Conservation (phyloP, 1,140 invertebrate species). For the Euschistus heros region DNA sequence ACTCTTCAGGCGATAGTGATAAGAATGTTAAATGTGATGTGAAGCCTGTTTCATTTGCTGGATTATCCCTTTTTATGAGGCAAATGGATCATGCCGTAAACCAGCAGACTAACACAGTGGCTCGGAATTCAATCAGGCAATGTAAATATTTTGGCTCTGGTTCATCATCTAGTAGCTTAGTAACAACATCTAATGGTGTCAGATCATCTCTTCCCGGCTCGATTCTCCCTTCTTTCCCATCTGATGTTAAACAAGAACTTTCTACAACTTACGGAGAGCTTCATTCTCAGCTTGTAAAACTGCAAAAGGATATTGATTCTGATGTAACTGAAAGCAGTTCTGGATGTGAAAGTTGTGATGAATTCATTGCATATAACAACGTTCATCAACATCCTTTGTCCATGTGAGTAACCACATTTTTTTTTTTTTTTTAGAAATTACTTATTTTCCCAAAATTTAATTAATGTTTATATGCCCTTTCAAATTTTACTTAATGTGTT, state of each 20-base stretch:
- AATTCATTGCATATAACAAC: constrained; percentile 69
- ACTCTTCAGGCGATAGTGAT: background rate
- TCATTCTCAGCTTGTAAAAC: constrained; percentile 52
- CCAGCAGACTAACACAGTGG: constrained; percentile 32
- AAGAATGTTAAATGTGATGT: constrained; percentile 14
- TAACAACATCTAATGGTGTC: constrained; percentile 28
- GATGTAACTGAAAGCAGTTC: constrained; percentile 89
- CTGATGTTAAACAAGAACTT: constrained; percentile 41
- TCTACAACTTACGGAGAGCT: constrained; percentile 56
- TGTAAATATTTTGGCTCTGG: constrained; percentile 49
- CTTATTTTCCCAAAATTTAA: too few species aligned
- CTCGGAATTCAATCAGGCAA: constrained; percentile 19
- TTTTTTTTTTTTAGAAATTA: too few species aligned
- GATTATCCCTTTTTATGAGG: constrained; percentile 43
- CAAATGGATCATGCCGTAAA: constrained; percentile 39
- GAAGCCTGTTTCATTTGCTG: constrained; percentile 26
- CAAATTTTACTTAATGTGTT: too few species aligned
- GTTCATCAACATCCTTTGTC: constrained; percentile 57
- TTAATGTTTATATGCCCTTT: too few species aligned
- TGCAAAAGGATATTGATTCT: constrained; percentile 69
- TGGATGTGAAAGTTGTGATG: constrained; percentile 86
- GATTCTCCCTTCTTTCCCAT: constrained; percentile 37
- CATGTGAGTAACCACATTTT: constrained; percentile 53
- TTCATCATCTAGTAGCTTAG: constrained; percentile 40
- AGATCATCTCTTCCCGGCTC: constrained; percentile 35